Evolutionary conservation across 2,888 invertebrate species (phyloP), one percentile per base, ranked within the genome.

Genomic region (Brachylomia viminalis): DNA sequence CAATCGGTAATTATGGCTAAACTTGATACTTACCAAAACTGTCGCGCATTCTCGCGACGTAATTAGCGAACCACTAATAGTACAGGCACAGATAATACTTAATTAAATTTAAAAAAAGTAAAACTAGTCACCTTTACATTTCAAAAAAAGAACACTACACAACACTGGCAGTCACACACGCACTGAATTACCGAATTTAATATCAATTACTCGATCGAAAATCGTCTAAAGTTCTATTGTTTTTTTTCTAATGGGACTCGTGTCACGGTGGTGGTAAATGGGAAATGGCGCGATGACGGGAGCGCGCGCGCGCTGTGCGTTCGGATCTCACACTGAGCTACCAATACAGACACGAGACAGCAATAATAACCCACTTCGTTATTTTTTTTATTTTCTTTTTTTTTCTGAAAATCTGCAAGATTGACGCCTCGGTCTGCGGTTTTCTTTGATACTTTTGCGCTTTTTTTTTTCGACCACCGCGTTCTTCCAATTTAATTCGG

Each of bases 281-380:
- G 91, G 89, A 91, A 92, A 91, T 91, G 90, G 90, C 85, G 88
- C 88, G 87, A 87, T 89, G 83, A 86, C 89, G 90, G 91, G 93
- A 92, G 92, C 95, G 94, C 92, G 95, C 95, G 95, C 93, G 91
- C 95, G 89, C 93, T 90, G 88, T 92, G 95, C 95, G 94, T 91
- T 89, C 95, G 90, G 91, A 94, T 88, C 93, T 93, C 92, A 92
- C 92, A 96, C 96, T 96, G 96, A 95, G 94, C 94, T 90, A 91
- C 92, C 90, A 88, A 86, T 88, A 88, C 90, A 84, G 91, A 87
- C 87, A 91, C 91, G 92, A 92, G 92, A 92, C 93, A 91, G 91
- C 93, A 92, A 93, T 94, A 94, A 94, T 92, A 92, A 91, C 90
- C 90, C 86, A 91, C 92, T 90, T 92, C 91, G 91, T 90, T 91